phyloP scores from a whole-genome alignment of 2,797 vertebrate species.

The Sparus aurata region DNA sequence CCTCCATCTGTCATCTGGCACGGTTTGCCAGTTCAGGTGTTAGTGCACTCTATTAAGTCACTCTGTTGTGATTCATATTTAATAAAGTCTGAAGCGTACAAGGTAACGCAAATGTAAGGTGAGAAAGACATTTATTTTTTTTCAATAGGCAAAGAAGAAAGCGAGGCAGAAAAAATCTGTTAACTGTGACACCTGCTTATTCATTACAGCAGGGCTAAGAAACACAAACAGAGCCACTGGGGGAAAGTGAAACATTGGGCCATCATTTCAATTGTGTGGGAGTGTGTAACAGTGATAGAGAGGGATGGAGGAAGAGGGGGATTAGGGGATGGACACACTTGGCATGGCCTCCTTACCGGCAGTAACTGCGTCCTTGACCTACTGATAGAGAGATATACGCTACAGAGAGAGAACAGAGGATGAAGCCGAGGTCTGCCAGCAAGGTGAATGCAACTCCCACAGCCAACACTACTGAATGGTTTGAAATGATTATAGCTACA shows the following conservation, averaged over 20 bases:
- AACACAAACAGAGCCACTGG: constrained; percentile 34
- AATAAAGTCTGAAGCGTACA: constrained; percentile 2
- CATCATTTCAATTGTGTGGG: constrained; percentile 10
- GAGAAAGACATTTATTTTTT: constrained; percentile 7
- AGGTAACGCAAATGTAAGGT: constrained; percentile 13
- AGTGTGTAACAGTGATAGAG: background rate
- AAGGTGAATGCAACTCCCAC: constrained; percentile 3
- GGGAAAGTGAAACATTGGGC: constrained; percentile 25
- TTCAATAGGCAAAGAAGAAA: constrained; percentile 10
- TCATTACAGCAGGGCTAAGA: constrained; percentile 33
- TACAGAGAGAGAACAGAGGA: constrained; percentile 36
- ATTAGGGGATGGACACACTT: constrained; percentile 56
- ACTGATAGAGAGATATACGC: constrained; percentile 63
- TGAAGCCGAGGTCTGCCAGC: constrained; percentile 22
- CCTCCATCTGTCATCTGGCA: background rate
- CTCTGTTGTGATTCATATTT: background rate
- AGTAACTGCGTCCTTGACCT: constrained; percentile 74
- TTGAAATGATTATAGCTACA: background rate
- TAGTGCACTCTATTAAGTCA: constrained; percentile 18
- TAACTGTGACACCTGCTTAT: constrained; percentile 52
- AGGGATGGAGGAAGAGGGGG: constrained; percentile 3
- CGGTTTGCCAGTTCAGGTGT: constrained; percentile 6
- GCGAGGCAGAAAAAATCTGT: constrained; percentile 12
- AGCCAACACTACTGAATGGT: background rate
- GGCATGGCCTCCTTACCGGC: constrained; percentile 66